Evolutionary conservation across 2,888 invertebrate genomes (phyloP).

Genomic region (Axea sp.): DNA sequence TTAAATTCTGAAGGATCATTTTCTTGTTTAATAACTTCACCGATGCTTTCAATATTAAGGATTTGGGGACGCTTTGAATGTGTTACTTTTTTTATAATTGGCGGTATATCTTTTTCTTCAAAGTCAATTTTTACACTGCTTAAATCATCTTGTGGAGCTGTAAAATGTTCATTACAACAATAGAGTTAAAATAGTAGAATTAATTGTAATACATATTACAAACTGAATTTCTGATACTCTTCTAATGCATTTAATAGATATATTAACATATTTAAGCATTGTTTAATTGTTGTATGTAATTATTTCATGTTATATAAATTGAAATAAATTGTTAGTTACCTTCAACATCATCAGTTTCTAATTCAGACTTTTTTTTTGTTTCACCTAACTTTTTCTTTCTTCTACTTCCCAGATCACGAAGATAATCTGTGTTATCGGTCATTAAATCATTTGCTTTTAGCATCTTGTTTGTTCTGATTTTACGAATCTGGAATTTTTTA

Average conservation of each 20-base stretch:
- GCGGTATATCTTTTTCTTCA: conserved; percentile 85
- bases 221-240: too few relatives aligned
- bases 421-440: conserved; percentile 76
- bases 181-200: too few relatives aligned
- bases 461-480: conserved; percentile 83
- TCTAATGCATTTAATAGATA: too few relatives aligned
- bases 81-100: conserved; percentile 83
- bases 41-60: conserved; percentile 82
- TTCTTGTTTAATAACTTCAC: conserved; percentile 82
- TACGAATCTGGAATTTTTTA: conserved; percentile 75
- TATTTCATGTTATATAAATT: too few relatives aligned
- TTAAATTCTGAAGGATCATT: conserved; percentile 65
- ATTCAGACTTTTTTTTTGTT: conserved; percentile 80
- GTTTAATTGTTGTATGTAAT: too few relatives aligned
- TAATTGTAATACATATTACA: too few relatives aligned
- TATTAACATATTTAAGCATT: too few relatives aligned
- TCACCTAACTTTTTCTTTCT: conserved; percentile 79
- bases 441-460: conserved; percentile 88
- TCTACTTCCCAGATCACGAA: conserved; percentile 77
- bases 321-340: conserved; percentile 79
- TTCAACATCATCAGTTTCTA: conserved; percentile 82
- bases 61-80: conserved; percentile 83
- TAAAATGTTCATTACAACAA: too few relatives aligned
- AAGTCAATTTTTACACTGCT: conserved; percentile 84
- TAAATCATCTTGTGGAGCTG: conserved; percentile 73